Evolutionary conservation across 1,140 invertebrate genomes (phyloP).

Genomic region (Solenopsis invicta): DNA sequence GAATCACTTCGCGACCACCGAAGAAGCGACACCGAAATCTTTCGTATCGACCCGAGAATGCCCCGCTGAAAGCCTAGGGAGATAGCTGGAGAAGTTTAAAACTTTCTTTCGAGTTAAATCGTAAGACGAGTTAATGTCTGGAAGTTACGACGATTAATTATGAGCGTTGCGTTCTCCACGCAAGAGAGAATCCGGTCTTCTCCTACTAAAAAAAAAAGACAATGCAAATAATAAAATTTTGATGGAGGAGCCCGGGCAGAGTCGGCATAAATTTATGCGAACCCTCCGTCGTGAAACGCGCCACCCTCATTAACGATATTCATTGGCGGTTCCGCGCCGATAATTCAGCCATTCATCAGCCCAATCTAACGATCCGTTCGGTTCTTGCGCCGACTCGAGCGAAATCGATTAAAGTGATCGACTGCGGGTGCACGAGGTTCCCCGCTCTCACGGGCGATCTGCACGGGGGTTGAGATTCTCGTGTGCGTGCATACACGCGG

Average conservation of each 20-base stretch:
- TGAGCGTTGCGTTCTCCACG: constrained; percentile 7
- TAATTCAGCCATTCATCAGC: constrained; percentile 81
- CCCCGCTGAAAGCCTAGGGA: neutral
- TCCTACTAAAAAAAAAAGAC: neutral
- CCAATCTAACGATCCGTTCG: constrained; percentile 77
- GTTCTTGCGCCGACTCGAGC: constrained; percentile 72
- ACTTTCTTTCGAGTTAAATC: neutral
- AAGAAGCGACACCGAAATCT: neutral
- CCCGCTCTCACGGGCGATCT: constrained; percentile 52
- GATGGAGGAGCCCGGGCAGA: constrained; percentile 58
- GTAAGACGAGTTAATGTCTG: neutral
- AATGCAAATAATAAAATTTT: constrained; percentile 72
- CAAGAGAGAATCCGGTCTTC: constrained; percentile 37
- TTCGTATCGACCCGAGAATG: constrained; percentile 17
- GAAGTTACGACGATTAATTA: constrained; percentile 41
- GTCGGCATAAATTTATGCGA: constrained; percentile 72
- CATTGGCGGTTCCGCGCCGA: constrained; percentile 77
- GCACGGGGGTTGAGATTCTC: constrained; percentile 59
- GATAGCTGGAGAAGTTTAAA: neutral
- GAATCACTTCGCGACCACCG: constrained; percentile 56
- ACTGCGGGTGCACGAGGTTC: constrained; percentile 69
- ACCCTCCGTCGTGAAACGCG: constrained; percentile 45
- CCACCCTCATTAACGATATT: constrained; percentile 80
- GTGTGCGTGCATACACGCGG: constrained; percentile 55
- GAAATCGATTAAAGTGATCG: constrained; percentile 82